Evolutionary conservation across 2,888 invertebrate species (phyloP), one percentile per base, ranked within the genome.

Genomic region (Phortica okadai): DNA sequence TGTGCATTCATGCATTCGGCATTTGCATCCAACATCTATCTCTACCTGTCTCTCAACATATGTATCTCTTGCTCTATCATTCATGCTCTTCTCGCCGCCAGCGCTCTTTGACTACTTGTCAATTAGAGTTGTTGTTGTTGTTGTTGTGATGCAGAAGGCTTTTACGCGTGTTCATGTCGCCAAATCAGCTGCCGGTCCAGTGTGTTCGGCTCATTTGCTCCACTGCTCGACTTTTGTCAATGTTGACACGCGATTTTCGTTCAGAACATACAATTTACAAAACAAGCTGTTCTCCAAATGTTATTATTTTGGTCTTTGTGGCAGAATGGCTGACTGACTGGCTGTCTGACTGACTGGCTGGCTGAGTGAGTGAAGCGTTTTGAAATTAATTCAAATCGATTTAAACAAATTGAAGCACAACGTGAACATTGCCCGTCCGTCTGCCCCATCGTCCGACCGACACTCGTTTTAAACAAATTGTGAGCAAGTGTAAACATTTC

Each of bases 361-460:
- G 14, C 59, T 54, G n/a, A 54, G 72, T 73, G 16, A 67, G n/a
- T 56, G 58, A 64, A 66, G 74, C 75, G 81, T 81, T 81, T 80
- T 80, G 75, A 85, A 88, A 87, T 87, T 86, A 89, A 88, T 84
- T 82, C 76, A 83, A 84, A 81, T 88, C 82, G 87, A 85, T 83
- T 88, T 76, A 85, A 85, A 88, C 89, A 85, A 87, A 87, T 89
- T 87, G 82, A 82, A 83, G 79, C 77, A 79, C 80, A 83, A 76
- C 79, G 59, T 21, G 54, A 33, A 76, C 70, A 75, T 33, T 54
- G 62, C 10, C 14, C 44, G 42, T 7, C 21, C 16, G 2, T 14
- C 54, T 6, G 21, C 7, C 11, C 54, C 14, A 72, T 56, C 70
- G 25, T 21, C n/a, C 62, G 21, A 16, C 25, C 62, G 25, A 16